Base-by-base conservation (phyloP, 2,888 invertebrate species). In the Pedicia rivosa region DNA sequence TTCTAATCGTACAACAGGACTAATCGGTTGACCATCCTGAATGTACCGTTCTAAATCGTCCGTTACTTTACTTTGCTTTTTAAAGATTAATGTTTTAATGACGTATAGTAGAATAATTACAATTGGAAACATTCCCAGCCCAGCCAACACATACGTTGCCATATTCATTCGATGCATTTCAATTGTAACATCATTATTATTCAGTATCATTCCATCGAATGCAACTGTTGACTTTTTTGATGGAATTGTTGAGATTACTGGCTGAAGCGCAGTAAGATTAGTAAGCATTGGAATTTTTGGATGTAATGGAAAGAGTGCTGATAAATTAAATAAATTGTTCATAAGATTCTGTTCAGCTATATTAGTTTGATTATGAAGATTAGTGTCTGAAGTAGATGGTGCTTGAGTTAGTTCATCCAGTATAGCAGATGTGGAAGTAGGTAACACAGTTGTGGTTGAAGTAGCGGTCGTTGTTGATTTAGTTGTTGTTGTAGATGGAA, bases 31-130 rank as follows among this genome's bases (percentile, higher is more conserved):
- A 36, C 66, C 63, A 42, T 73, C 73, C 2, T 72, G 67, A 30
- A 71, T 70, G 44, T 72, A 72, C 2, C 70, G 70, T 47, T 72
- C 72, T 39, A 72, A 69, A 43, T 70, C 72, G 43, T 71, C 70
- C 39, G 66, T 56, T 40, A 66, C 66, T 59, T 67, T 67, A 47
- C 63, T 60, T 28, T 52, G 50, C 35, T 59, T 58, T 39, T 67
- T 68, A 46, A 67, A 63, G 37, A 72, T 53, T 40, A 70, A 52
- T 47, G 66, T 68, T 43, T 68, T 64, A 47, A 68, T 54, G 34
- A 72, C 57, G 50, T 72, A 72, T 7, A 65, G 59, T 32, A 72
- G 58, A 22, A 73, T 70, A 12, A 70, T 68, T 35, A 66, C 59
- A 24, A 73, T 60, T 1, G 73, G 73, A 15, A 73, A 51, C 46